Evolutionary conservation across 2,888 invertebrate species (phyloP), one percentile per base, ranked within the genome.

Genomic region (Heliothis peltigera): DNA sequence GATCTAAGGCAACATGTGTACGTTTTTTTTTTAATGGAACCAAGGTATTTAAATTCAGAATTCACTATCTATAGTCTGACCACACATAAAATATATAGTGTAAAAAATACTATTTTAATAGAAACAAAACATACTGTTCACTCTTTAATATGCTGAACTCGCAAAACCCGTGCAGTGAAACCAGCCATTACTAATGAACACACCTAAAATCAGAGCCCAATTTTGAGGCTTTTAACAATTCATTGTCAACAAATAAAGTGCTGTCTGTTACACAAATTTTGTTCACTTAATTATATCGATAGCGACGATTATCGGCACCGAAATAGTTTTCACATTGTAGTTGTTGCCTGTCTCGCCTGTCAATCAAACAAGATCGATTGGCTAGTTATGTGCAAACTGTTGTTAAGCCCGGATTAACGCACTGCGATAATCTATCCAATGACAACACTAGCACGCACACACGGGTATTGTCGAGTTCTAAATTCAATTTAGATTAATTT

Each of bases 361-460:
- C 91, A 89, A 89, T 89, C 89, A 90, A 80, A 82, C 74, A 73
- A 84, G 87, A 89, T 89, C 88, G 89, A 89, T 89, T 82, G 81
- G 73, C 79, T 80, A 84, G 87, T 87, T 86, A 87, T 84, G 84
- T 87, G 88, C 89, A 89, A 91, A 91, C 89, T 88, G 88, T 82
- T 84, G 86, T 83, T 91, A 89, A 91, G 86, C 90, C 82, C 76
- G 77, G 85, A 83, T 90, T 86, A 87, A 66, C 84, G 75, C 77
- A 80, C 80, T 76, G 79, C 79, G 83, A 81, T 91, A 91, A 91
- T 90, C 92, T 90, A 88, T 82, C 77, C 76, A 82, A 75, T 86
- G 82, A 86, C 86, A 87, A 83, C 80, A 82, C 78, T 53, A 80
- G 87, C 92, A 91, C 91, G 91, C 86, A 83, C 87, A 68, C 80